phyloP scores from a whole-genome alignment of 2,888 invertebrate genomes.

The Deilephila porcellus region DNA sequence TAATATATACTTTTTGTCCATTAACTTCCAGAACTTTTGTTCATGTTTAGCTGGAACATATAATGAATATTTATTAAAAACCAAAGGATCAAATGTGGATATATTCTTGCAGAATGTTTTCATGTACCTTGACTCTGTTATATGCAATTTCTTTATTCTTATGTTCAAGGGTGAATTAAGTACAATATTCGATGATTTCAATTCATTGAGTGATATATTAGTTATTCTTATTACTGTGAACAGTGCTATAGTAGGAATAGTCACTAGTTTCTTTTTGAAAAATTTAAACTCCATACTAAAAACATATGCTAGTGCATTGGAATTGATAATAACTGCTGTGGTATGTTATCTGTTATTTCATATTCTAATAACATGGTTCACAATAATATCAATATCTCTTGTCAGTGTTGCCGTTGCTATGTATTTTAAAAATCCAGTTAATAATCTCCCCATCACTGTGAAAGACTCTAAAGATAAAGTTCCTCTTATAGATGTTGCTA shows the following conservation, averaged over 20 bases:
- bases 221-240: conserved; percentile 93
- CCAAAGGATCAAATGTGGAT: conserved; percentile 92
- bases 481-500: conserved; percentile 63
- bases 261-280: conserved; percentile 96
- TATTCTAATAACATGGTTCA: conserved; percentile 93
- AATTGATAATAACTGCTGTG: conserved; percentile 95
- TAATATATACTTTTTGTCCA: conserved; percentile 87
- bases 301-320: conserved; percentile 97
- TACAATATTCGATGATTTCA: conserved; percentile 85
- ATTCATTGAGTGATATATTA: conserved; percentile 86
- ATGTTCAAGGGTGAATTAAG: conserved; percentile 86
- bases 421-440: conserved; percentile 96
- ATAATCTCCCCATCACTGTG: conserved; percentile 65
- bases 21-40: conserved; percentile 92
- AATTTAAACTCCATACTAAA: conserved; percentile 97
- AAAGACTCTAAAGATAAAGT: conserved; percentile 55
- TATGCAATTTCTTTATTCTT: conserved; percentile 93
- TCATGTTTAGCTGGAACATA: conserved; percentile 98
- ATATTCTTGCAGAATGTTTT: conserved; percentile 97
- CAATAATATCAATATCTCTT: conserved; percentile 91
- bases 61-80: conserved; percentile 96
- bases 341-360: conserved; percentile 93
- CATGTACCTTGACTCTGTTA: conserved; percentile 97
- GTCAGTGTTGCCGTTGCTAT: conserved; percentile 93
- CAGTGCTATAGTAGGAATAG: conserved; percentile 95